Percentiles rank a stretch among this genome's conserved stretches.
These are phyloP conservation scores for Anthoscopus minutus DNA, from an alignment of 2,113 vertebrate genomes.

Conservation along the genomic window DNA sequence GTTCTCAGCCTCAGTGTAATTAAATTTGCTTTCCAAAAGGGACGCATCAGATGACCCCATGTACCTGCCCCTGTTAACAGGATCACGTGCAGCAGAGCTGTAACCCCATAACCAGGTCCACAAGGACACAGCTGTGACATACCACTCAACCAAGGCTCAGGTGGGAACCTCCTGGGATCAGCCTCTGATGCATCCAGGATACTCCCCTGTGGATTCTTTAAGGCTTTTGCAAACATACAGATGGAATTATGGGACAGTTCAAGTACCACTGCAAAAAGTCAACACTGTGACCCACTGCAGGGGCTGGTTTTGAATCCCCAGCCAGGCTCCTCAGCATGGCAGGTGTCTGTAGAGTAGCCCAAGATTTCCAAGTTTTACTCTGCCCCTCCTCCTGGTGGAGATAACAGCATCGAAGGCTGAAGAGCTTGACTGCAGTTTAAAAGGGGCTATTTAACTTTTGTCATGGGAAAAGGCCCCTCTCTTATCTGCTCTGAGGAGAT, in stretches of 20 bases:
- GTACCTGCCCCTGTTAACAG: background rate
- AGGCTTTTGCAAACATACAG: background rate
- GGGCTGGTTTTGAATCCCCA: background rate
- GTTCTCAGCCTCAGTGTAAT: background rate
- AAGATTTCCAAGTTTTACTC: background rate
- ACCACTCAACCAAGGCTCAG: background rate
- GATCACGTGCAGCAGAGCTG: background rate
- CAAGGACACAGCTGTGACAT: no score
- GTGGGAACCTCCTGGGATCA: background rate
- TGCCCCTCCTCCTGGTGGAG: no score
- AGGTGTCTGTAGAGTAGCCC: background rate
- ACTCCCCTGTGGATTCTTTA: background rate
- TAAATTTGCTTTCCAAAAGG: background rate
- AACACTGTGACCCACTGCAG: fast-evolving
- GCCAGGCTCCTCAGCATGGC: background rate
- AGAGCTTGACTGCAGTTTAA: background rate
- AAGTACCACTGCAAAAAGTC: background rate
- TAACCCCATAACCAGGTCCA: background rate
- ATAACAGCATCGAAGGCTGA: background rate
- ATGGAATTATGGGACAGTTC: background rate
- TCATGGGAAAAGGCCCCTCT: background rate
- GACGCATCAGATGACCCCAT: background rate
- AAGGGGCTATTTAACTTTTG: background rate
- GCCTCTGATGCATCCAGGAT: background rate
- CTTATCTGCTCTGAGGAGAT: background rate